Percentiles rank a stretch among this genome's conserved stretches.
phyloP scores from a whole-genome alignment of 2,797 vertebrate genomes.

The Pangasius sanitwongsei region DNA sequence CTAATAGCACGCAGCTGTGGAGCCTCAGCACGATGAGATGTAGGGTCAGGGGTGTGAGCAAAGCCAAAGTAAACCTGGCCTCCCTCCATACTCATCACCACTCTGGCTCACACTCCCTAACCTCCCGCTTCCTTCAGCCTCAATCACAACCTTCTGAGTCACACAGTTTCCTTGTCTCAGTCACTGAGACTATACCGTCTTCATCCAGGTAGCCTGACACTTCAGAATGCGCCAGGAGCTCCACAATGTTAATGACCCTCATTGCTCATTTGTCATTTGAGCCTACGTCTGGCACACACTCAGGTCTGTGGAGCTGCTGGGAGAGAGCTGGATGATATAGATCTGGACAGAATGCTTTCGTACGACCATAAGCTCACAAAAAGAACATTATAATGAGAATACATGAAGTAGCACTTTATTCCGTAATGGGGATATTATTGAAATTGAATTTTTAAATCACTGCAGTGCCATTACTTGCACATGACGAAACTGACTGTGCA shows the following conservation, averaged over 20 bases:
- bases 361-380: not conserved
- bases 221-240: not conserved
- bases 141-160: slow-evolving; percentile 21
- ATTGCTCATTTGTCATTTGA: slow-evolving; percentile 25
- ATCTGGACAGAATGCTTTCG: not conserved
- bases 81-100: slow-evolving; percentile 63
- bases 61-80: slow-evolving; percentile 73
- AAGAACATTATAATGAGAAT: slow-evolving; percentile 7
- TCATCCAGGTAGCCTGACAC: slow-evolving; percentile 25
- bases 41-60: slow-evolving; percentile 66
- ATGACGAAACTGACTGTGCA: not conserved
- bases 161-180: slow-evolving; percentile 12
- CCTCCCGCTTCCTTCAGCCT: slow-evolving; percentile 39
- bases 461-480: not conserved
- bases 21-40: slow-evolving; percentile 61
- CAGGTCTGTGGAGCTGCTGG: not conserved
- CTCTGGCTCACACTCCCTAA: slow-evolving; percentile 56
- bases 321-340: slow-evolving; percentile 4
- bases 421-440: slow-evolving; percentile 23
- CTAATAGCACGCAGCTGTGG: slow-evolving; percentile 71
- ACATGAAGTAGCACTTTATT: slow-evolving; percentile 16
- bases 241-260: slow-evolving; percentile 11
- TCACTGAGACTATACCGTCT: not conserved
- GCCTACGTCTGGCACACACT: not conserved
- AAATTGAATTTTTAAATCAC: slow-evolving; percentile 21